A percentile compares a stretch with the other conserved stretches of the same genome.
Conservation (phyloP, 2,113 vertebrate species). For the Neogobius melanostomus region DNA sequence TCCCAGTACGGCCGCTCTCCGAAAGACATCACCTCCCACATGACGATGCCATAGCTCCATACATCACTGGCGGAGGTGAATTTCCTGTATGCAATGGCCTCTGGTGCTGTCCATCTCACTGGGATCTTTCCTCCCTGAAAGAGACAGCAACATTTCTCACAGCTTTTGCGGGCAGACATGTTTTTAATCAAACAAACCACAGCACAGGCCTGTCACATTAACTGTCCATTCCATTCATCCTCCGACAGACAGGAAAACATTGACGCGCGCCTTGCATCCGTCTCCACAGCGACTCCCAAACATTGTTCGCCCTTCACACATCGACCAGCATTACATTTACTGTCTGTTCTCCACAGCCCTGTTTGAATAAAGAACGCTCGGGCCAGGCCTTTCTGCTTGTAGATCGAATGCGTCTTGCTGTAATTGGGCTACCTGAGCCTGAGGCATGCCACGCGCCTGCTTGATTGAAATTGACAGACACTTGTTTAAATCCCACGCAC, state of each 20-base stretch:
- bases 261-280: constrained; percentile 8
- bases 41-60: constrained; percentile 83
- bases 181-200: constrained; percentile 3
- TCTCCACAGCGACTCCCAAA: constrained; percentile 42
- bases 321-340: constrained; percentile 58
- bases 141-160: neutral
- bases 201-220: neutral
- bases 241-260: constrained; percentile 18
- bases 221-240: neutral
- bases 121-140: constrained; percentile 80
- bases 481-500: constrained; percentile 66
- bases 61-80: constrained; percentile 82
- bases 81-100: constrained; percentile 81
- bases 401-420: constrained; percentile 53
- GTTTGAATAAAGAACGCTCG: constrained; percentile 58
- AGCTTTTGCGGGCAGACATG: neutral
- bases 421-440: constrained; percentile 76
- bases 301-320: constrained; percentile 59
- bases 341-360: constrained; percentile 40
- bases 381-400: constrained; percentile 38
- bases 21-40: constrained; percentile 85
- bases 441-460: constrained; percentile 48
- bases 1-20: constrained; percentile 83
- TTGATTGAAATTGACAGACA: constrained; percentile 75
- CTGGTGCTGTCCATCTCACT: constrained; percentile 81